Evolutionary conservation across 2,797 vertebrate genomes (phyloP), one percentile per base, ranked within the genome.

Genomic region (Notoglanidium macrostoma): DNA sequence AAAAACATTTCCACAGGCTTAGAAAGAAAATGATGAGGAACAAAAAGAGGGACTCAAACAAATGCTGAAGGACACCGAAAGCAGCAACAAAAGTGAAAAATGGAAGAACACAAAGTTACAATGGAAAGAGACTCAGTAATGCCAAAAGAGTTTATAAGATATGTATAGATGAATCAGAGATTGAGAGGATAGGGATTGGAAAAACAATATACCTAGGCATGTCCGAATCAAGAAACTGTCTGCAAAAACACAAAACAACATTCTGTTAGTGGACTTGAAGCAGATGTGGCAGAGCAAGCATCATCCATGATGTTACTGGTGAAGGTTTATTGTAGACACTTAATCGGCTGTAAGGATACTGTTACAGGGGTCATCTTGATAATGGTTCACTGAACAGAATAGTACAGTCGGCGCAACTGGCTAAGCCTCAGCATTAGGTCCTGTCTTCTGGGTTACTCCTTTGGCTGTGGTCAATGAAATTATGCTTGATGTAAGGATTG

Each of bases 221-320:
- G 97, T 99, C 98, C 96, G 97, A 99, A 98, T 99, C 98, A 98
- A 99, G 98, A 99, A 99, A 99, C 97, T 99, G 98, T 98, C 98
- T 99, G 98, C 94, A 90, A 96, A 98, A 97, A 97, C 96, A 98
- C 96, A 99, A 97, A 96, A 96, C 93, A 97, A 96, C 95, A 97
- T 95, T 97, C 94, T 85, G 96, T 99, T 99, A 98, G 97, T 97
- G 95, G 92, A 95, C 92, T 94, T 29, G 82, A 94, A 94, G 93
- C 93, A 93, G 89, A 94, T 93, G 92, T 86, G 86, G 94, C 88
- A 93, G 93, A 92, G 86, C 91, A 91, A 93, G 91, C 89, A 91
- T 91, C 92, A 87, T 91, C 87, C 77, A 85, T 89, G 90, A 91
- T 85, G 55, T 78, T 91, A 90, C 89, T 91, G 87, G 85, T 63